These are phyloP conservation scores for Tychaedon coryphoeus DNA, from an alignment of 2,113 vertebrate species.

Conservation along the genomic window DNA sequence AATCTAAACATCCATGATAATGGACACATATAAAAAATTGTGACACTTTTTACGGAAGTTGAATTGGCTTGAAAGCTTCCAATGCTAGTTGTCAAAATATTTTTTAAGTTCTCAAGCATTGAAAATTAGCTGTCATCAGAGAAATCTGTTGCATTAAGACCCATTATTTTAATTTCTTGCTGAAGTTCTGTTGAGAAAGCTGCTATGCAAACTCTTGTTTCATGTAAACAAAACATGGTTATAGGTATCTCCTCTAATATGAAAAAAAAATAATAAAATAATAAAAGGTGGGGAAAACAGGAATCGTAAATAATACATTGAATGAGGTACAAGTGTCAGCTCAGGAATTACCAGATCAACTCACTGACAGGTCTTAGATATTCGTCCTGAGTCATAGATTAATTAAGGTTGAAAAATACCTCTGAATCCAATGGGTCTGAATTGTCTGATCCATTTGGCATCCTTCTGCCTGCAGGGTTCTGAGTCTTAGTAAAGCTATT, in stretches of 20 bases:
- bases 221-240: slow-evolving; percentile 53
- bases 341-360: neutral
- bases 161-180: slow-evolving; percentile 71
- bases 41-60: slow-evolving; percentile 27
- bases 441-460: neutral
- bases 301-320: neutral
- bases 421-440: neutral
- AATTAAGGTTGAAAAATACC: neutral
- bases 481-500: neutral
- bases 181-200: slow-evolving; percentile 57
- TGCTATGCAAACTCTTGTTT: slow-evolving; percentile 48
- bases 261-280: neutral
- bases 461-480: neutral
- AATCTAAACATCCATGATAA: neutral
- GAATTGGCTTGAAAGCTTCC: slow-evolving; percentile 69
- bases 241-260: neutral
- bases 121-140: slow-evolving; percentile 72
- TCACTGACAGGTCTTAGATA: neutral
- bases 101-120: slow-evolving; percentile 62
- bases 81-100: slow-evolving; percentile 73
- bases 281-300: accelerated
- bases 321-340: neutral
- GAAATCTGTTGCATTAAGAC: slow-evolving; percentile 54
- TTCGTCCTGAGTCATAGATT: neutral
- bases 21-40: slow-evolving; percentile 17